Percentiles rank a stretch among this genome's conserved stretches.
Evolutionary conservation across 2,113 vertebrate genomes (phyloP).

Genomic region (Taurulus bubalis): DNA sequence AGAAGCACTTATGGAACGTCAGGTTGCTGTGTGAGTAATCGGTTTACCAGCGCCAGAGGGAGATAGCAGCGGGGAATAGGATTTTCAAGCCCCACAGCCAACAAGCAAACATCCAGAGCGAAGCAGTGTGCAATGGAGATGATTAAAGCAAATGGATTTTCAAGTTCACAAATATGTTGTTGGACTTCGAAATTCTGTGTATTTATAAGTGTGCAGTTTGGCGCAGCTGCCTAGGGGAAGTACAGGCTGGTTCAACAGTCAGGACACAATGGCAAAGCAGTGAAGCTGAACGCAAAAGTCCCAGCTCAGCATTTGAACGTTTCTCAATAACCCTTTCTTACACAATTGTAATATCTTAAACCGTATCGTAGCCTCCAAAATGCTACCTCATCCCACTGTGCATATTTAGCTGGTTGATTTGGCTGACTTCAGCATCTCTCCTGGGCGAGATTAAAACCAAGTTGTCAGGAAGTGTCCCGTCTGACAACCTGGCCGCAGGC

Average conservation of each 20-base stretch:
- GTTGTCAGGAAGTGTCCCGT: constrained; percentile 57
- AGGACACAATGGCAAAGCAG: constrained; percentile 15
- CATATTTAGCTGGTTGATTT: constrained; percentile 55
- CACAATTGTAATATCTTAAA: constrained; percentile 36
- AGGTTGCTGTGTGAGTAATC: constrained; percentile 71
- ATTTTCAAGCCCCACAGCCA: constrained; percentile 60
- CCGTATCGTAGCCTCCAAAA: constrained; percentile 29
- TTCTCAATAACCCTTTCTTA: constrained; percentile 40
- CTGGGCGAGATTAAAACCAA: constrained; percentile 59
- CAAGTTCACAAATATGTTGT: constrained; percentile 48
- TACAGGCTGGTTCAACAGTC: constrained; percentile 23
- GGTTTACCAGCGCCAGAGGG: constrained; percentile 64
- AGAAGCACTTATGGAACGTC: constrained; percentile 66
- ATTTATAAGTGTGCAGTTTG: constrained; percentile 21
- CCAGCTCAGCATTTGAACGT: constrained; percentile 50
- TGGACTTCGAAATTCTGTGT: constrained; percentile 14
- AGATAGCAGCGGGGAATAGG: constrained; percentile 35
- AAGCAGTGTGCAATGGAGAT: constrained; percentile 42
- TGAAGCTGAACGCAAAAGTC: constrained; percentile 40
- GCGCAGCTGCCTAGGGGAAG: background rate
- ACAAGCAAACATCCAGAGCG: constrained; percentile 43
- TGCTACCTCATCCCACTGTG: constrained; percentile 43
- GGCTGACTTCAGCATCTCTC: constrained; percentile 71
- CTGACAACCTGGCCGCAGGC: constrained; percentile 62
- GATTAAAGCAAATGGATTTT: constrained; percentile 62